Percentiles rank a stretch among this genome's conserved stretches.
phyloP scores from a whole-genome alignment of 2,888 invertebrate species.

The Creontiades dilutus region DNA sequence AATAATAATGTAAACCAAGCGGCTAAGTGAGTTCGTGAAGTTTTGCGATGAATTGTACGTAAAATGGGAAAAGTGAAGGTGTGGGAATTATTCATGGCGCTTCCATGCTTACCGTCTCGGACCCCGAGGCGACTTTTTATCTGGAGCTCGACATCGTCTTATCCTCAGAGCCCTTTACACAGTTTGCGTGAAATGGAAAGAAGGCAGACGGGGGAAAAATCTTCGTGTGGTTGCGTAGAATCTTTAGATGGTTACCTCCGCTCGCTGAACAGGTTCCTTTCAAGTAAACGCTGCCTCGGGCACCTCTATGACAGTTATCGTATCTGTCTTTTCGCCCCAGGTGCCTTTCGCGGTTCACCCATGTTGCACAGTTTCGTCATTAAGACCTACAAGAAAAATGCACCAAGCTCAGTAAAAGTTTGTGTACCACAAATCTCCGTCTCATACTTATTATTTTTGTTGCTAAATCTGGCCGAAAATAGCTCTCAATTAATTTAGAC shows the following conservation, averaged over 20 bases:
- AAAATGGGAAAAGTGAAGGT: background rate
- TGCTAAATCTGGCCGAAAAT: no score
- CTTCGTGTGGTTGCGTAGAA: background rate
- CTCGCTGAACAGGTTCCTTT: background rate
- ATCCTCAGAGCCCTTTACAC: slow-evolving; percentile 24
- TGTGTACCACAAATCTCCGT: no score
- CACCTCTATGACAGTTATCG: background rate
- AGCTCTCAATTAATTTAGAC: no score
- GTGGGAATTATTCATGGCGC: slow-evolving; percentile 44
- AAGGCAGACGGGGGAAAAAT: background rate
- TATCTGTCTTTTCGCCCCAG: background rate
- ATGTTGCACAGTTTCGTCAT: no score
- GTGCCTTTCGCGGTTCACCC: background rate
- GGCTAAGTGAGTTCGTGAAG: background rate
- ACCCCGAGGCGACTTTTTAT: slow-evolving; percentile 15
- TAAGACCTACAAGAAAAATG: no score
- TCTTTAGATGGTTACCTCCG: slow-evolving; percentile 1
- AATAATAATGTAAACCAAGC: background rate
- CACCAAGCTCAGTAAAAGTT: no score
- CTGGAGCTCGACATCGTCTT: slow-evolving; percentile 36
- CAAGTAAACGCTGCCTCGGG: background rate
- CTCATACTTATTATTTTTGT: no score
- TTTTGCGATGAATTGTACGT: slow-evolving; percentile 16
- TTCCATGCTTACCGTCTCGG: background rate
- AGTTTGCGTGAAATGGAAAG: background rate